These are phyloP conservation scores for Mormyrops attenuatus DNA, from an alignment of 2,797 vertebrate genomes.

Conservation along the genomic window DNA sequence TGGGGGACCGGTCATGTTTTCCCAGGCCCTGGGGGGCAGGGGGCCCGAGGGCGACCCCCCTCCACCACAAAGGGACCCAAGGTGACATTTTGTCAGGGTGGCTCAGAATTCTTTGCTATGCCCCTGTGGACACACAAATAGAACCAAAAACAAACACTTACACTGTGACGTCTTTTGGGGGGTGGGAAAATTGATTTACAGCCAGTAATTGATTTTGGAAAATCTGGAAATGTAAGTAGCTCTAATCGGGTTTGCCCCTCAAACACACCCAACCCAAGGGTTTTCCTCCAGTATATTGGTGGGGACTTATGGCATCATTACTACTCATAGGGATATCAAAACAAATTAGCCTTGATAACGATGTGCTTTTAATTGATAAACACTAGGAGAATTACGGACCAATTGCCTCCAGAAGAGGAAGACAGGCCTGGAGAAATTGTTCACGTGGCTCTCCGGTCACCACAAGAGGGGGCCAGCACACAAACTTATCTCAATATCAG, in stretches of 20 bases:
- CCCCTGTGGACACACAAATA: neutral
- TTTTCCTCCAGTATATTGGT: neutral
- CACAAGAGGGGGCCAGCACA: neutral
- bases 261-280: neutral
- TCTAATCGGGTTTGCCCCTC: neutral
- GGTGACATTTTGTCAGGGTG: neutral
- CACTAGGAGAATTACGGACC: neutral
- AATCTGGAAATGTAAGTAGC: neutral
- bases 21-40: no score
- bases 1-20: neutral
- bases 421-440: neutral
- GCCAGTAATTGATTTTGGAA: neutral
- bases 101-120: neutral
- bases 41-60: neutral
- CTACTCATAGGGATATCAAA: neutral
- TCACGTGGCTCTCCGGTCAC: neutral
- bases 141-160: constrained; percentile 5
- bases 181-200: neutral
- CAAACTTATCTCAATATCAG: neutral
- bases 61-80: neutral
- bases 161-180: neutral
- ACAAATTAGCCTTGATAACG: neutral
- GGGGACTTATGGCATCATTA: neutral
- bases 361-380: neutral
- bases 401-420: neutral